Conservation (phyloP, 1,140 invertebrate species). For the Ptiloglossa arizonensis region DNA sequence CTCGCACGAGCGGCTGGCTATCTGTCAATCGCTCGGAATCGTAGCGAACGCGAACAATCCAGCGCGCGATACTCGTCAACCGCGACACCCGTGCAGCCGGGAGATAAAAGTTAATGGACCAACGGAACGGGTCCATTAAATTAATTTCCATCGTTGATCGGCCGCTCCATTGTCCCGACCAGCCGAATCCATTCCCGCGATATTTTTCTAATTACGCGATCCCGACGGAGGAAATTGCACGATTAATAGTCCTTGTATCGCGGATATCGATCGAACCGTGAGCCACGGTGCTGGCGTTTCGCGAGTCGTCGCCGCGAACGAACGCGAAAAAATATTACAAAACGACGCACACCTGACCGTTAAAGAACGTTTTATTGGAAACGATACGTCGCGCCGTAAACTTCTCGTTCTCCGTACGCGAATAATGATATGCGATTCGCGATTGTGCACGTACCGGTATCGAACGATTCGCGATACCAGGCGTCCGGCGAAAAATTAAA, state of each 20-base stretch:
- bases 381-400: conserved; percentile 52
- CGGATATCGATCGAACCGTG: background rate
- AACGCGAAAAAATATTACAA: conserved; percentile 38
- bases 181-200: background rate
- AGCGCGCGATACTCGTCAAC: background rate
- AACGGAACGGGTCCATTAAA: conserved; percentile 25
- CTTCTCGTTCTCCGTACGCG: conserved; percentile 43
- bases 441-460: conserved; percentile 5
- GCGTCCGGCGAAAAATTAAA: conserved; percentile 55
- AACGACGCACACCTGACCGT: background rate
- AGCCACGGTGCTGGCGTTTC: too few relatives aligned
- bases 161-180: background rate
- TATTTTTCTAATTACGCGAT: conserved; percentile 12
- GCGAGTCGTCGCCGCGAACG: conserved; percentile 21
- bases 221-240: background rate
- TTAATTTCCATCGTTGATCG: conserved; percentile 18
- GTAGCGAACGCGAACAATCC: conserved; percentile 16
- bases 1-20: conserved; percentile 1
- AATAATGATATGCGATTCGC: conserved; percentile 46
- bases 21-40: conserved; percentile 36
- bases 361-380: conserved; percentile 47
- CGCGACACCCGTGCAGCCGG: background rate
- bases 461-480: conserved; percentile 49
- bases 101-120: conserved; percentile 37
- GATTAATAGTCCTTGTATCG: background rate